Evolutionary conservation across 2,113 vertebrate genomes (phyloP).

Genomic region (Dasyprocta punctata): DNA sequence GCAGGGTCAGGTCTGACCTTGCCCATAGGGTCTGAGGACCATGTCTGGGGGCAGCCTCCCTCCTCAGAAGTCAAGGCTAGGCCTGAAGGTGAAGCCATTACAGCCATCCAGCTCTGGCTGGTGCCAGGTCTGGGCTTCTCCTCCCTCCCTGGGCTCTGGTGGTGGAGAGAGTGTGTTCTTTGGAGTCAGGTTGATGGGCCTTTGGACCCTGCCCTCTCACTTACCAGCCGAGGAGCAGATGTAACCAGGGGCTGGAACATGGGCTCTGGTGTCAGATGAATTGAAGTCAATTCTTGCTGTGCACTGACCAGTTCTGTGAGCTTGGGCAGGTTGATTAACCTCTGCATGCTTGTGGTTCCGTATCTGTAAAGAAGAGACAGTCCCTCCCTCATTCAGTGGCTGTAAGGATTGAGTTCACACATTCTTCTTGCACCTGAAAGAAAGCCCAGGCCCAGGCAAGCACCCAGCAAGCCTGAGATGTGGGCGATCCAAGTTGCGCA

Average conservation of each 20-base stretch:
- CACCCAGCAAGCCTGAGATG: too few relatives aligned
- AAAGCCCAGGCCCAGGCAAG: neutral
- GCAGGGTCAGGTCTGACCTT: neutral
- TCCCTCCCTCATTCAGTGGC: neutral
- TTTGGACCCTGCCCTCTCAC: neutral
- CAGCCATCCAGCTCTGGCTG: neutral
- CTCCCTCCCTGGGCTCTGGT: neutral
- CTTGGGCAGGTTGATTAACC: neutral
- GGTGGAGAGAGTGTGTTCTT: fast-evolving
- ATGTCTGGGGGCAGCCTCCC: neutral
- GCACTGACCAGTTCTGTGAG: neutral
- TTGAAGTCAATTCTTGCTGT: neutral
- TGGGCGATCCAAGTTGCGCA: fast-evolving
- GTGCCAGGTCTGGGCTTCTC: neutral
- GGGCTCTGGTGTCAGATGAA: neutral
- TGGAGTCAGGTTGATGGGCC: neutral
- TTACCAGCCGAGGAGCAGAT: neutral
- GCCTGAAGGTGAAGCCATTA: neutral
- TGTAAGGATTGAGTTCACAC: neutral
- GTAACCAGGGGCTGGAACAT: neutral
- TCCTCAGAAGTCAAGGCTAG: neutral
- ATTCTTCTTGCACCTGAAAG: neutral
- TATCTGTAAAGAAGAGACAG: neutral
- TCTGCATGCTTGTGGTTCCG: neutral
- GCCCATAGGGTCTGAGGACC: neutral